Evolutionary conservation across 2,888 invertebrate species (phyloP).

Genomic region (Megamerina dolium): DNA sequence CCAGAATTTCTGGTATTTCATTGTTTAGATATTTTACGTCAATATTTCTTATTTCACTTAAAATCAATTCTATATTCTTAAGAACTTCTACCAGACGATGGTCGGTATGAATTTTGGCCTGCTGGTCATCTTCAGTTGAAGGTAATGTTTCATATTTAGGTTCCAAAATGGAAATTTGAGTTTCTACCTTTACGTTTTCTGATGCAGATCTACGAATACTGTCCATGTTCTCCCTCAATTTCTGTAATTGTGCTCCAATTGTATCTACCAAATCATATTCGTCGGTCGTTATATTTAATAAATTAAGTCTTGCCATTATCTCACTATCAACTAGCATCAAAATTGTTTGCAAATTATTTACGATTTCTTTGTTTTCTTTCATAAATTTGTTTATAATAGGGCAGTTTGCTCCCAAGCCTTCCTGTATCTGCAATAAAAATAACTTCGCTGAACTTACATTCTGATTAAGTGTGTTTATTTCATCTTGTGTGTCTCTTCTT

Average conservation of each 20-base stretch:
- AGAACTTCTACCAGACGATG: no score
- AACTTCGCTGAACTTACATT: conserved; percentile 30
- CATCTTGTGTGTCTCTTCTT: neutral
- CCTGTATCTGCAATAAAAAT: conserved; percentile 33
- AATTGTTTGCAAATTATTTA: conserved; percentile 30
- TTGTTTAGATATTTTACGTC: conserved; percentile 8
- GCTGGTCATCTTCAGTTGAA: no score
- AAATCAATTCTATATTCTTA: conserved; percentile 11
- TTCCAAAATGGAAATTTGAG: no score
- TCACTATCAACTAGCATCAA: conserved; percentile 30
- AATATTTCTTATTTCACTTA: conserved; percentile 7
- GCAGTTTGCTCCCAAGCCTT: conserved; percentile 31
- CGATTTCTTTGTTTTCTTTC: conserved; percentile 29
- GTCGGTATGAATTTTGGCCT: no score
- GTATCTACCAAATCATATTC: conserved; percentile 31
- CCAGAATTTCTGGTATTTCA: conserved; percentile 17
- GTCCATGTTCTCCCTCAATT: conserved; percentile 27
- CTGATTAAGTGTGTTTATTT: conserved; percentile 26
- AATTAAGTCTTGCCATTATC: conserved; percentile 28
- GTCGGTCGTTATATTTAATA: conserved; percentile 23
- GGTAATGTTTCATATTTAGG: no score
- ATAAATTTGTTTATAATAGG: conserved; percentile 28
- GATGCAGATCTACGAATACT: neutral
- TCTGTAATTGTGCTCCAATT: conserved; percentile 31
- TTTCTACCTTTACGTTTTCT: conserved; percentile 1